A percentile compares a stretch with the other conserved stretches of the same genome.
phyloP scores from a whole-genome alignment of 1,140 invertebrate genomes.

The Brachionus koreanus region DNA sequence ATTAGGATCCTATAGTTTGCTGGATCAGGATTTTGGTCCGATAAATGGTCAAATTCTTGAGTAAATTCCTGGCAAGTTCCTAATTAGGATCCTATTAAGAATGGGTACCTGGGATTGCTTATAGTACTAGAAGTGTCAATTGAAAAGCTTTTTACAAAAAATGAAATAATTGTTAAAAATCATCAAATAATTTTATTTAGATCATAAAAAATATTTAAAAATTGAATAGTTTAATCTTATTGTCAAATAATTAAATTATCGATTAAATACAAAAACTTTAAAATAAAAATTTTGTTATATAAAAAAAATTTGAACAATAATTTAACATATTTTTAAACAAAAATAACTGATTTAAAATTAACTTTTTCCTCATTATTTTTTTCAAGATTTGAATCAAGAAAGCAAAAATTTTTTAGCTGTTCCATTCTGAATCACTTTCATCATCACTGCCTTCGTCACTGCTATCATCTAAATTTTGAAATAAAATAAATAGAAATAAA shows the following conservation, averaged over 20 bases:
- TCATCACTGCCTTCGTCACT: constrained; percentile 31
- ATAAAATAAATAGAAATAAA: background rate
- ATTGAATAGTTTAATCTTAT: background rate
- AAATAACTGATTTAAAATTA: background rate
- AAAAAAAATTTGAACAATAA: background rate
- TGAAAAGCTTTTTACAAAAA: too few relatives aligned
- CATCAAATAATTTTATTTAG: background rate
- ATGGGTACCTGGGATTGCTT: too few relatives aligned
- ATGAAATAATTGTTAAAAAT: background rate
- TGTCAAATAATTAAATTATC: constrained; percentile 1
- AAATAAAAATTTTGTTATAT: too few relatives aligned
- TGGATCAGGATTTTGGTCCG: too few relatives aligned
- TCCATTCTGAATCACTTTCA: constrained; percentile 44
- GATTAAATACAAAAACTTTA: background rate
- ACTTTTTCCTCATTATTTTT: background rate
- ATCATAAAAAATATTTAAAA: background rate
- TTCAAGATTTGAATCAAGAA: background rate
- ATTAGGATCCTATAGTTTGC: too few relatives aligned
- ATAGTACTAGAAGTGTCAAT: too few relatives aligned
- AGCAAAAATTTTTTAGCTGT: constrained; percentile 7
- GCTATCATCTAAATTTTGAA: constrained; percentile 14
- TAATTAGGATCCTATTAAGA: too few relatives aligned
- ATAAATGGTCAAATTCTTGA: too few relatives aligned
- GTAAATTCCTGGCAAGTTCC: too few relatives aligned
- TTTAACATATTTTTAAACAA: background rate